Evolutionary conservation across 2,888 invertebrate species (phyloP), one percentile per base, ranked within the genome.

Genomic region (Epinotia bilunana): DNA sequence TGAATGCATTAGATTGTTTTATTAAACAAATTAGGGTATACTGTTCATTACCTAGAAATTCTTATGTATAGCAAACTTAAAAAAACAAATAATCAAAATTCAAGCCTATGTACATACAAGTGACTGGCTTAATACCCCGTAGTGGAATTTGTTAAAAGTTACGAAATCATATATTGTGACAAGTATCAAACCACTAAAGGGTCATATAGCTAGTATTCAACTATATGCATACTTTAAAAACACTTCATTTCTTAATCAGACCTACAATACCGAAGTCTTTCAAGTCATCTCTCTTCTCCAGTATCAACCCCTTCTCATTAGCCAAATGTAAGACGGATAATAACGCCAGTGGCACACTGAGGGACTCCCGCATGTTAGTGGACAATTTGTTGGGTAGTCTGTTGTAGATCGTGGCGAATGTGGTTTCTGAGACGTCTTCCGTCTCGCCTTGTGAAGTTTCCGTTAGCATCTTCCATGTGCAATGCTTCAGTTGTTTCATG

Each of bases 271-370:
- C 86, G 76, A 96, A 94, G 85, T 96, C 95, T 74, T 93, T 90
- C 3, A 95, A 84, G 78, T 95, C 92, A 0, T 91, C 85, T 13
- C 89, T 88, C 72, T 94, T 95, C 79, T 94, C 91, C 33, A 96
- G 84, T 55, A 95, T 84, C 1, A 97, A 89, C 55, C 94, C 95
- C 82, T 96, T 96, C 85, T 98, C 98, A 86, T 98, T 98, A 3
- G 97, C 97, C 81, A 98, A 91, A 93, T 98, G 98, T 5, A 98
- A 91, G 20, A 98, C 92, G 0, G 98, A 97, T 33, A 97, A 95
- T 87, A 98, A 96, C 0, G 97, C 97, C 72, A 98, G 94, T 0
- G 97, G 96, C 39, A 96, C 95, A 84, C 97, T 97, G 69, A 98
- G 92, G 33, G 97, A 96, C 68, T 96, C 96, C 0, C 95, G 92